Evolutionary conservation across 2,113 vertebrate species (phyloP).

Genomic region (Toxotes chatareus): DNA sequence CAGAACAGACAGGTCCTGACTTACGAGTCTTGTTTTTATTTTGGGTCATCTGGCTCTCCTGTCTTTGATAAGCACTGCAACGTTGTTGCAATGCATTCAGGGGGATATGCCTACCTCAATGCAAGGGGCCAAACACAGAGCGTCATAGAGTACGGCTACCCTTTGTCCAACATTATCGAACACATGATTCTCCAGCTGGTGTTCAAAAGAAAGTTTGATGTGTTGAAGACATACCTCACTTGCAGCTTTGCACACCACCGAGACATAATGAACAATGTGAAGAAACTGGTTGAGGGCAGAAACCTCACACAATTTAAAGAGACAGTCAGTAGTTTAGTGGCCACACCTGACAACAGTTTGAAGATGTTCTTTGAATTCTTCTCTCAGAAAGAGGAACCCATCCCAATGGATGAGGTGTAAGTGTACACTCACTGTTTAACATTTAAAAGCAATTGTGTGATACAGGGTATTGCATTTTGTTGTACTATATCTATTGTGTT

Average conservation of each 20-base stretch:
- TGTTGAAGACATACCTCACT: conserved; percentile 28
- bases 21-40: conserved; percentile 32
- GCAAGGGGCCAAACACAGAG: fast-evolving
- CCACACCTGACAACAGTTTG: background rate
- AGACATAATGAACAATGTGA: background rate
- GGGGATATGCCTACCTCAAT: fast-evolving
- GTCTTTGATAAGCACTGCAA: conserved; percentile 46
- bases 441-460: too few species aligned
- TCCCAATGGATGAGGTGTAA: conserved; percentile 39
- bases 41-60: conserved; percentile 60
- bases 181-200: conserved; percentile 34
- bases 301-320: background rate
- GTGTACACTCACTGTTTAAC: too few species aligned
- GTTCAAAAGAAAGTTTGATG: background rate
- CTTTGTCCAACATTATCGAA: background rate
- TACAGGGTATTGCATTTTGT: too few species aligned
- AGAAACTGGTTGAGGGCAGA: conserved; percentile 29
- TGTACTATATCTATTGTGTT: too few species aligned
- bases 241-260: fast-evolving
- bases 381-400: background rate
- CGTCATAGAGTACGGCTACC: conserved; percentile 51
- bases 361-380: conserved; percentile 14
- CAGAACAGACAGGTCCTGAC: fast-evolving
- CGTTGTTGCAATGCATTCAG: conserved; percentile 61
- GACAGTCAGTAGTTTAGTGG: background rate